Conservation (phyloP, 2,113 vertebrate species). For the Sphyrna mokarran region DNA sequence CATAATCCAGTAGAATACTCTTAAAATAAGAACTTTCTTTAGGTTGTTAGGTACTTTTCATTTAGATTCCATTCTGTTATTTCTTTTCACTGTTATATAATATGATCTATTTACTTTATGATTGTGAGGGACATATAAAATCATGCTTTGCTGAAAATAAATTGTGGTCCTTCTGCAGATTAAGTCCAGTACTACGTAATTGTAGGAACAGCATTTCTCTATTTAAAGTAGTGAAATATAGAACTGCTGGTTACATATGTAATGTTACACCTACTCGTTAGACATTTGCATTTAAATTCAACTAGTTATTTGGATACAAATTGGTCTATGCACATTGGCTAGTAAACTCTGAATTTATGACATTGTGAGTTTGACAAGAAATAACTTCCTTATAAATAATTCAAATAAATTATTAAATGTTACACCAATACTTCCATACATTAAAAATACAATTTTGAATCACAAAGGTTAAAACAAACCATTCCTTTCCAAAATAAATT, state of each 20-base stretch:
- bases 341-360: neutral
- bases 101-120: neutral
- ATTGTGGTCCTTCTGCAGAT: neutral
- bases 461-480: neutral
- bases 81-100: neutral
- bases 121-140: neutral
- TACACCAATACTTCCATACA: neutral
- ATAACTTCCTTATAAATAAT: neutral
- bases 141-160: neutral
- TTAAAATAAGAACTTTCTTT: neutral
- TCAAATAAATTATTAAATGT: neutral
- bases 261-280: neutral
- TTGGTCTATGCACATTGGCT: neutral
- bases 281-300: neutral
- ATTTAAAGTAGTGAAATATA: neutral
- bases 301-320: neutral
- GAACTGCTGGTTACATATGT: neutral
- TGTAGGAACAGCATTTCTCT: neutral
- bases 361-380: neutral
- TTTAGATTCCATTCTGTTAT: neutral
- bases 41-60: neutral
- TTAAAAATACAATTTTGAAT: slow-evolving; percentile 15
- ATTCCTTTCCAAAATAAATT: neutral
- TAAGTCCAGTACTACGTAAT: neutral
- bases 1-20: neutral